Conservation (phyloP, 2,888 invertebrate species). For the Campoplex nolae region DNA sequence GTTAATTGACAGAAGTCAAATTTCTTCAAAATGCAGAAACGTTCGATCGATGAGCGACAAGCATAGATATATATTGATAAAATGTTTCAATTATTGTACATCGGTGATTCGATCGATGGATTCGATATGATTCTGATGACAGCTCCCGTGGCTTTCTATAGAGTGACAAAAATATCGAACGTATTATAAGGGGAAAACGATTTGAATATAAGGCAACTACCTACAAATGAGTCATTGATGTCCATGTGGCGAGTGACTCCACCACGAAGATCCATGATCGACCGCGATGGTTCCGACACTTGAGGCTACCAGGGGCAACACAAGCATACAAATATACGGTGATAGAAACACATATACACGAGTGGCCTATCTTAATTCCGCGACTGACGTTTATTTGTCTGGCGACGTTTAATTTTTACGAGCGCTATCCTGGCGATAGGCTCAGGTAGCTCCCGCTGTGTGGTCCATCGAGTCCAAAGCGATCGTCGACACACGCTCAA, state of each 20-base stretch:
- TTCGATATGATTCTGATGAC: no score
- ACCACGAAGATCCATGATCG: constrained; percentile 9
- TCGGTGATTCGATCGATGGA: no score
- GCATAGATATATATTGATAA: no score
- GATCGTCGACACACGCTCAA: constrained; percentile 48
- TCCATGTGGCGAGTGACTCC: constrained; percentile 23
- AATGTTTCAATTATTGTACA: no score
- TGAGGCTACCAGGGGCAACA: constrained; percentile 67
- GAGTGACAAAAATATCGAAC: neutral
- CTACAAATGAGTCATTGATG: constrained; percentile 16
- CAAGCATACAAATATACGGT: constrained; percentile 4
- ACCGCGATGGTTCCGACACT: constrained; percentile 15
- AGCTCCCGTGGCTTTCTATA: no score
- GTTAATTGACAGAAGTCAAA: no score
- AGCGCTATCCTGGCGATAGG: constrained; percentile 82
- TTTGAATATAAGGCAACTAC: constrained; percentile 18
- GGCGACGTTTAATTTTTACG: constrained; percentile 84
- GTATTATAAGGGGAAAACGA: constrained; percentile 4
- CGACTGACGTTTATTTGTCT: constrained; percentile 84
- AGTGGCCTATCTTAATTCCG: constrained; percentile 82
- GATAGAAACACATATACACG: constrained; percentile 50
- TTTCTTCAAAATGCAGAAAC: no score
- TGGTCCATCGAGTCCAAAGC: constrained; percentile 76
- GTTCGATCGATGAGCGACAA: no score
- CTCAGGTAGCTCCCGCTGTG: constrained; percentile 82